Evolutionary conservation across 2,113 vertebrate genomes (phyloP), one percentile per base, ranked within the genome.

Genomic region (Pseudopipra pipra): DNA sequence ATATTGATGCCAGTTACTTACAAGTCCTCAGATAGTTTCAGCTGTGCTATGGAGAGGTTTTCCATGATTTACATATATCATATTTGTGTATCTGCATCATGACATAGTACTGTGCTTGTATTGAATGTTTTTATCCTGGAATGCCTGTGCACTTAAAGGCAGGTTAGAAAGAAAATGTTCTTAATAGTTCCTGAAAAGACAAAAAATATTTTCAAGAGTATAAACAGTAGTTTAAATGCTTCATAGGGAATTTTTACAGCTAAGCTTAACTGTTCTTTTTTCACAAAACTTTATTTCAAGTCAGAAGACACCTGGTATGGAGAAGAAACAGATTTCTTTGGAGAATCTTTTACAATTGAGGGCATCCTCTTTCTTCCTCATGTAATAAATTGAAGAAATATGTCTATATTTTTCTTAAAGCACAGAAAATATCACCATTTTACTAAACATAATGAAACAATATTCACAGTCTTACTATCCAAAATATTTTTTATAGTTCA

Each of bases 61-160:
- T 65, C 37, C 27, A 85, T 12, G 0, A 56, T 54, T 66, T 77
- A 62, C 11, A 31, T 19, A 4, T 4, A 44, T 23, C 1, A 0
- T 47, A 68, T n/a, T 39, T 1, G 0, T 73, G 3, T 33, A 54
- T 4, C 24, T 62, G 28, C 54, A 76, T 44, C 10, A 37, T 20
- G 22, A 89, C 22, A 80, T 15, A 70, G 28, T n/a, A 46, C 15
- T 51, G 24, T 5, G 14, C 22, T 72, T 75, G 11, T n/a, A 73
- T 6, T 44, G 35, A 10, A 23, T 9, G 20, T 47, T 49, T 71
- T 17, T 67, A 55, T 49, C 12, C 33, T 84, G 37, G 14, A 84
- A 84, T 3, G 11, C 21, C 27, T 74, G 24, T 30, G 56, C 39
- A 41, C 15, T 44, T 43, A 54, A 43, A 51, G 22, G 14, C 67